Percentiles rank a stretch among this genome's conserved stretches.
phyloP scores from a whole-genome alignment of 2,888 invertebrate genomes.

The Nineta flava region DNA sequence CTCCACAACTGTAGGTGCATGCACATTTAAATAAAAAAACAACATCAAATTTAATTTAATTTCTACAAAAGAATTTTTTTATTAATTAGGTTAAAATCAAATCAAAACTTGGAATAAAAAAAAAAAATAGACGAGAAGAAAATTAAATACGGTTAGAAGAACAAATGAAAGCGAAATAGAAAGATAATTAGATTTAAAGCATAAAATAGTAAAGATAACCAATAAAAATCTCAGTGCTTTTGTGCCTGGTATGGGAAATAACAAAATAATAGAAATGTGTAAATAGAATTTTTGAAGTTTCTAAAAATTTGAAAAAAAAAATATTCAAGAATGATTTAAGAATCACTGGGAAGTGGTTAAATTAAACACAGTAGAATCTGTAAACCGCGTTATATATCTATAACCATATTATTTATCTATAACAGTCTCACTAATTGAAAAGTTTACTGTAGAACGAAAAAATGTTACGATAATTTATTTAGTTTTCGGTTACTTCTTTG shows the following conservation, averaged over 20 bases:
- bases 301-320: not conserved
- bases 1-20: slow-evolving; percentile 58
- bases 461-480: too few species aligned
- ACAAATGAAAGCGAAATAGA: not conserved
- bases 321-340: too few species aligned
- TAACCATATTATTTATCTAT: not conserved
- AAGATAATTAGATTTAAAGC: not conserved
- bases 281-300: not conserved
- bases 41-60: not conserved
- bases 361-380: too few species aligned
- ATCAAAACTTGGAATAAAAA: not conserved
- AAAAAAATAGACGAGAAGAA: not conserved
- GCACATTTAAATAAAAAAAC: not conserved
- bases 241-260: not conserved
- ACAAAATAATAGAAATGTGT: not conserved
- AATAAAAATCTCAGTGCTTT: slow-evolving; percentile 1
- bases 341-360: too few species aligned
- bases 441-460: too few species aligned
- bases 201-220: slow-evolving; percentile 2
- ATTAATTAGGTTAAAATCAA: not conserved
- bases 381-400: too few species aligned
- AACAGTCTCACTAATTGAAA: too few species aligned
- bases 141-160: not conserved
- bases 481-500: too few species aligned
- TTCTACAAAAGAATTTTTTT: not conserved